phyloP scores from a whole-genome alignment of 92 coral and sea anemone genomes.

The Siderastrea siderea region DNA sequence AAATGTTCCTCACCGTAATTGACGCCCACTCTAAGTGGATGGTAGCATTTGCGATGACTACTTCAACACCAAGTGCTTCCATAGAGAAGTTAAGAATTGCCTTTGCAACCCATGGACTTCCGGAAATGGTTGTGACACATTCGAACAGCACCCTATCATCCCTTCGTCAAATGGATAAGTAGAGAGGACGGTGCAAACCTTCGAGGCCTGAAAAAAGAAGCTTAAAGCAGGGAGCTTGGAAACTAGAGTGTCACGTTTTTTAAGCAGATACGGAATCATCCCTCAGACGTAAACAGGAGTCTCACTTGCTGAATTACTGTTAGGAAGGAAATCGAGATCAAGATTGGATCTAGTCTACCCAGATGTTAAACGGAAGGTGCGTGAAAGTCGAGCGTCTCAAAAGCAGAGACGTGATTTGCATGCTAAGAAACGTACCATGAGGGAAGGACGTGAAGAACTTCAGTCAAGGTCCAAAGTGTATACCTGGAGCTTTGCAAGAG shows the following conservation, averaged over 20 bases:
- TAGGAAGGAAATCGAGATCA: slow-evolving; percentile 64
- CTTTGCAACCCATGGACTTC: slow-evolving; percentile 50
- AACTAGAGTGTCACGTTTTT: slow-evolving; percentile 15
- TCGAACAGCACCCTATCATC: slow-evolving; percentile 71
- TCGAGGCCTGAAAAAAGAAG: slow-evolving; percentile 50
- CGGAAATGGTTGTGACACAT: slow-evolving; percentile 55
- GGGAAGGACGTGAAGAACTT: slow-evolving; percentile 56
- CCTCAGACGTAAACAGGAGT: slow-evolving; percentile 65
- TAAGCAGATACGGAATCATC: slow-evolving; percentile 63
- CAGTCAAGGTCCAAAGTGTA: slow-evolving; percentile 68
- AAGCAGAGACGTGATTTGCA: slow-evolving; percentile 52
- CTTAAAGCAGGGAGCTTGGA: slow-evolving; percentile 15
- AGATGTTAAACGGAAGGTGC: slow-evolving; percentile 59
- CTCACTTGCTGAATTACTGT: slow-evolving; percentile 66
- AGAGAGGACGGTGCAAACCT: slow-evolving; percentile 72
- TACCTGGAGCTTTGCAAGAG: slow-evolving; percentile 37
- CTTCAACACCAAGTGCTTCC: slow-evolving; percentile 28
- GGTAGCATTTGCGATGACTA: slow-evolving; percentile 39
- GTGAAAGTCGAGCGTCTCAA: slow-evolving; percentile 46
- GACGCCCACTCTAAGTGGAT: slow-evolving; percentile 50
- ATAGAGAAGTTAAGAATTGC: slow-evolving; percentile 42
- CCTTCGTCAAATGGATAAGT: slow-evolving; percentile 76
- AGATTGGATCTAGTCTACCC: slow-evolving; percentile 66
- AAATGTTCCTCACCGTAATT: slow-evolving; percentile 25
- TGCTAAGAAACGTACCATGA: slow-evolving; percentile 23